Evolutionary conservation across 1,140 invertebrate genomes (phyloP).

Genomic region (Dendrolimus kikuchii): DNA sequence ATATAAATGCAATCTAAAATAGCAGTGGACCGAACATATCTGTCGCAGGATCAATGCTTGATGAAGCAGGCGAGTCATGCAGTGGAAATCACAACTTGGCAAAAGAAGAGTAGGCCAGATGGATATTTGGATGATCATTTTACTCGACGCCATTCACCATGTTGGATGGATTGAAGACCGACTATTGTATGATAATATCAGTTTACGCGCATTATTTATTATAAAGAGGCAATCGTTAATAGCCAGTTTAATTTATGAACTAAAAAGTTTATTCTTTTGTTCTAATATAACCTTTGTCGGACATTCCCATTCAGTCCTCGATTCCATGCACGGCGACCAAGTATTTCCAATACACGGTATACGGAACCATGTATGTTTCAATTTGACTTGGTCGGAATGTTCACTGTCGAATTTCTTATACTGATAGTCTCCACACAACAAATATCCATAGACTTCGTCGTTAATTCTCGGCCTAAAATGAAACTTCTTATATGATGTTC

Average conservation of each 20-base stretch:
- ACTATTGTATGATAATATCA: too few species aligned
- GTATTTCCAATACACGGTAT: conserved; percentile 60
- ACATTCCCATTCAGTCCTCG: conserved; percentile 49
- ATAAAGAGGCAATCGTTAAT: too few species aligned
- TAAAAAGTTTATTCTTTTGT: background rate
- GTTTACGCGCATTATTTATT: too few species aligned
- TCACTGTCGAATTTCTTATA: conserved; percentile 28
- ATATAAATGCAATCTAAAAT: too few species aligned
- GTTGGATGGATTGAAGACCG: too few species aligned
- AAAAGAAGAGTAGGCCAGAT: too few species aligned
- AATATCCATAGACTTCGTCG: conserved; percentile 47
- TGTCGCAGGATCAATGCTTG: too few species aligned
- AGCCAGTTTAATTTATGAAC: background rate
- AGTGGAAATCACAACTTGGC: too few species aligned
- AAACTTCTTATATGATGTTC: background rate
- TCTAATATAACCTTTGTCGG: conserved; percentile 35
- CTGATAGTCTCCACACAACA: conserved; percentile 57
- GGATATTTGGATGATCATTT: too few species aligned
- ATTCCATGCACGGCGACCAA: conserved; percentile 49
- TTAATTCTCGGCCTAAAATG: conserved; percentile 41
- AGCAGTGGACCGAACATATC: too few species aligned
- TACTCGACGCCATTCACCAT: too few species aligned
- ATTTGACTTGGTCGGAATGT: conserved; percentile 18
- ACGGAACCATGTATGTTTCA: conserved; percentile 51
- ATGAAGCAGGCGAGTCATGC: too few species aligned